Evolutionary conservation across 2,113 vertebrate genomes (phyloP).

Genomic region (Thalassarche chlororhynchos): DNA sequence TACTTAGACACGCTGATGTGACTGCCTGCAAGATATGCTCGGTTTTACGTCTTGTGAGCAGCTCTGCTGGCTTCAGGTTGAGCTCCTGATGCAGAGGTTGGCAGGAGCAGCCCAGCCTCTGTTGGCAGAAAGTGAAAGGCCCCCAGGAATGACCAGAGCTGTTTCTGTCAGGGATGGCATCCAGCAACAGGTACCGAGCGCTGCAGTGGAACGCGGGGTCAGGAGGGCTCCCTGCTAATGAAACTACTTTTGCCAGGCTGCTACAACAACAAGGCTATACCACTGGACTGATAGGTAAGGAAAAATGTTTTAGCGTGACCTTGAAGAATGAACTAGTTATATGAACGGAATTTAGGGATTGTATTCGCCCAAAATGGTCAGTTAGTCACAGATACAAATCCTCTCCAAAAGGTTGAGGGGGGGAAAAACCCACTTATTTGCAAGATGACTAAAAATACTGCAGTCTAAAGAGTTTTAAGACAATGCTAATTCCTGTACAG

Average conservation of each 20-base stretch:
- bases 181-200: not conserved
- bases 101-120: not conserved
- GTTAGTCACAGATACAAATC: not conserved
- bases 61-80: not conserved
- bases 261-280: constrained; percentile 62
- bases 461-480: not conserved
- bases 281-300: constrained; percentile 65
- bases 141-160: not conserved
- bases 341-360: not conserved
- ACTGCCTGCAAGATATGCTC: not conserved
- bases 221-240: constrained; percentile 69
- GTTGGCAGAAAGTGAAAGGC: not conserved
- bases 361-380: not conserved
- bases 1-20: not conserved
- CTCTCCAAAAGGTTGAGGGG: not conserved
- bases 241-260: constrained; percentile 66
- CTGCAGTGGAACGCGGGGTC: constrained; percentile 56
- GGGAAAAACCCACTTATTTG: not conserved
- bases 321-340: not conserved
- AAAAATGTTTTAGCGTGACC: not conserved
- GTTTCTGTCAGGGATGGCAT: constrained; percentile 32
- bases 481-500: not conserved
- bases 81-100: accelerated
- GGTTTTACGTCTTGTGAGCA: not conserved
- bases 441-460: not conserved